These are phyloP conservation scores for Chanos chanos DNA, from an alignment of 2,797 vertebrate genomes.

Conservation along the genomic window DNA sequence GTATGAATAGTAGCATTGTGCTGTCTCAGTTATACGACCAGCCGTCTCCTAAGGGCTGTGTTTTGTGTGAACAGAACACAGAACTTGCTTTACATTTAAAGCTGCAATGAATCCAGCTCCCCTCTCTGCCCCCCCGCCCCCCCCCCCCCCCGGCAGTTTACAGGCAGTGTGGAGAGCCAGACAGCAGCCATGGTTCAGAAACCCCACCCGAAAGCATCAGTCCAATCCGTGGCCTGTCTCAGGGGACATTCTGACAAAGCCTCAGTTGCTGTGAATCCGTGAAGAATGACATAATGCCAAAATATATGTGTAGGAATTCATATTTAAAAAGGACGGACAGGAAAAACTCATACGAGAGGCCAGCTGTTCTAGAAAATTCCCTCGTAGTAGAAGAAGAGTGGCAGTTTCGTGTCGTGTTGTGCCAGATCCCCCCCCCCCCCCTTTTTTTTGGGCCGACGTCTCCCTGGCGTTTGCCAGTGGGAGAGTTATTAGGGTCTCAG, in stretches of 20 bases:
- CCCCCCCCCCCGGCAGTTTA: constrained; percentile 7
- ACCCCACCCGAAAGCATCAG: no score
- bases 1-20: constrained; percentile 35
- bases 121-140: constrained; percentile 33
- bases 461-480: neutral
- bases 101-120: constrained; percentile 30
- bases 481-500: constrained; percentile 6
- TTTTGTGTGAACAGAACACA: constrained; percentile 49
- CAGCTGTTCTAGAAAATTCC: no score
- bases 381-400: no score
- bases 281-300: no score
- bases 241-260: no score
- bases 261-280: no score
- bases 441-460: neutral
- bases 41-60: constrained; percentile 26
- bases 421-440: no score
- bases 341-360: no score
- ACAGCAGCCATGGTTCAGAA: neutral
- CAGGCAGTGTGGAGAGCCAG: neutral
- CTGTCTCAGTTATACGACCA: constrained; percentile 15
- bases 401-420: no score
- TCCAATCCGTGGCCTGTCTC: no score
- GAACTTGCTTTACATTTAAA: constrained; percentile 53
- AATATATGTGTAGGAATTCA: no score
- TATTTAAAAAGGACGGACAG: no score